A percentile compares a stretch with the other conserved stretches of the same genome.
Conservation (phyloP, 2,888 invertebrate species). For the Orchesellides sinensis region DNA sequence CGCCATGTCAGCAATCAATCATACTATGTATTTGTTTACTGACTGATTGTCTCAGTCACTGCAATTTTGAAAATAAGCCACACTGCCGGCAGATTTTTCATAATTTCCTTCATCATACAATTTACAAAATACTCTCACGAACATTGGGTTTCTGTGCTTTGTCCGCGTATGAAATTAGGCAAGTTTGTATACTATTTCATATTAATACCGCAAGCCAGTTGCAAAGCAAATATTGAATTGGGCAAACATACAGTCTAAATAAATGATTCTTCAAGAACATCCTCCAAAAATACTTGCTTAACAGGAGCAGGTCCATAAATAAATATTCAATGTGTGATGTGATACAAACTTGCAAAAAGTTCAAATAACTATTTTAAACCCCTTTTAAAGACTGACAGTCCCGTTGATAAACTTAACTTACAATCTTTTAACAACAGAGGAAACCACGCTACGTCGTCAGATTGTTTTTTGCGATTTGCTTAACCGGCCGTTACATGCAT, state of each 20-base stretch:
- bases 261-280: too few species aligned
- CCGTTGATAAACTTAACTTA: conserved; percentile 48
- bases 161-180: too few species aligned
- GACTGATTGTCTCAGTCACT: background rate
- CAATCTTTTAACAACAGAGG: conserved; percentile 26
- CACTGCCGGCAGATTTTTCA: background rate
- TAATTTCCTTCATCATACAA: conserved; percentile 7
- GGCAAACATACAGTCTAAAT: too few species aligned
- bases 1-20: conserved; percentile 43
- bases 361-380: conserved; percentile 4
- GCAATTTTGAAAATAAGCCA: background rate
- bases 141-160: too few species aligned
- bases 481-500: conserved; percentile 12
- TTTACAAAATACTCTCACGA: too few species aligned
- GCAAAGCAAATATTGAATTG: background rate
- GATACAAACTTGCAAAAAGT: conserved; percentile 2
- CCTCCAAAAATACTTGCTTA: too few species aligned
- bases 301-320: too few species aligned
- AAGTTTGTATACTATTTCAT: background rate
- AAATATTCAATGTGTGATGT: background rate
- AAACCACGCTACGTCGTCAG: background rate
- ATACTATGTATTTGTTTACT: background rate
- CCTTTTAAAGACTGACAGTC: conserved; percentile 48
- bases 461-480: conserved; percentile 27
- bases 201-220: background rate